Conservation (phyloP, 2,113 vertebrate species). For the Climacteris rufus region DNA sequence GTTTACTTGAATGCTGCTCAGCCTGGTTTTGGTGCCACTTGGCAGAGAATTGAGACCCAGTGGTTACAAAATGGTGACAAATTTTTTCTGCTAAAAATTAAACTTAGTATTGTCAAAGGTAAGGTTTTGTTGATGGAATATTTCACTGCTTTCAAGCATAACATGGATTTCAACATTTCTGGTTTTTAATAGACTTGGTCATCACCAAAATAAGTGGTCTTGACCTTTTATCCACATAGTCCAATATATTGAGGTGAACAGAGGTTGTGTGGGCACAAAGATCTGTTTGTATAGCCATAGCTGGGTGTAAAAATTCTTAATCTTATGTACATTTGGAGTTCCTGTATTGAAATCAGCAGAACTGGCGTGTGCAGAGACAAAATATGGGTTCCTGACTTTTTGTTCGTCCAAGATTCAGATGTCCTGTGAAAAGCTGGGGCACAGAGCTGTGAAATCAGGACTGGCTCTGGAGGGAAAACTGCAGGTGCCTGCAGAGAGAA, state of each 20-base stretch:
- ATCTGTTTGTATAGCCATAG: neutral
- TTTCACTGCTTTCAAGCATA: accelerated
- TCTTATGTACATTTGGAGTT: neutral
- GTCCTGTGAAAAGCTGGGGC: neutral
- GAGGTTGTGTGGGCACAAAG: neutral
- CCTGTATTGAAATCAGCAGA: neutral
- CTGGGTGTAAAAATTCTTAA: neutral
- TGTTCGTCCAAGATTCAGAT: neutral
- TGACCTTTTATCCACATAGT: neutral
- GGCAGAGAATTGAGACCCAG: neutral
- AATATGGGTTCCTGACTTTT: neutral
- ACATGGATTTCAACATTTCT: neutral
- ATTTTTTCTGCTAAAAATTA: neutral
- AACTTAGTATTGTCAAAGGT: neutral
- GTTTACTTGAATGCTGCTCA: neutral
- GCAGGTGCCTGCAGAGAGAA: neutral
- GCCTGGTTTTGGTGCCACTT: neutral
- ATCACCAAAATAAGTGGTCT: neutral
- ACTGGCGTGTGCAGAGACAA: neutral
- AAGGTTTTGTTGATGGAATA: neutral
- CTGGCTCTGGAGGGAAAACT: neutral
- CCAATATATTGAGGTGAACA: neutral
- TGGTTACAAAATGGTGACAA: neutral
- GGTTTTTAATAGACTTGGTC: neutral
- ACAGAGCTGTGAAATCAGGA: neutral